Evolutionary conservation across 2,113 vertebrate species (phyloP), one percentile per base, ranked within the genome.

Genomic region (Gnathonemus echidnorhynchus): DNA sequence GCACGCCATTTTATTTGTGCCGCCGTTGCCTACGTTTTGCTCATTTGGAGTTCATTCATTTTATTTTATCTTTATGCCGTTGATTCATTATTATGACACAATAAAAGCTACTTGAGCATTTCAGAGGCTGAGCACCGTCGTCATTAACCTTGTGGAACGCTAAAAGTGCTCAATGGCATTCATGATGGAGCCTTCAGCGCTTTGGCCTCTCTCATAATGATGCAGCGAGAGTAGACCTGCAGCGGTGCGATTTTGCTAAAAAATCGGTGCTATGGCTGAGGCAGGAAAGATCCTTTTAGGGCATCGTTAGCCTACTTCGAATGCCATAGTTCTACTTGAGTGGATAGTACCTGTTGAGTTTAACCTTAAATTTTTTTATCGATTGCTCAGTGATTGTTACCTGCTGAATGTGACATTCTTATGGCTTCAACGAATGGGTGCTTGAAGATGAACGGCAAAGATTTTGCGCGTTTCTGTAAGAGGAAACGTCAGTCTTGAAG

Each of bases 81-180:
- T 96, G 95, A 96, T 96, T 96, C 95, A 96, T 96, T 96, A 96
- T 96, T 96, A 96, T 96, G 96, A 96, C 96, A 96, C 95, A 95
- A 96, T 96, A 96, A 96, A 96, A 96, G 95, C 95, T 96, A 96
- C 95, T 96, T 96, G 95, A 96, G 96, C 96, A 96, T 96, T 96
- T 95, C 95, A 94, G 95, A 94, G 94, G 93, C 94, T 91, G 93
- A 94, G 93, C 94, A 94, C 95, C 94, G 94, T 95, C 95, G 95
- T 96, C 96, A 96, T 96, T 96, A 96, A 96, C 96, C 96, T 96
- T 95, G 95, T 95, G 95, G 94, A 96, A 96, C 94, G 94, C 92
- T 90, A 91, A 93, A 94, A 96, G 95, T 93, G 94, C 94, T 96
- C 94, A 91, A 91, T 93, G 89, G 93, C 95, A 95, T 95, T 91